Conservation (phyloP, 2,113 vertebrate genomes). For the Larimichthys polyactis region DNA sequence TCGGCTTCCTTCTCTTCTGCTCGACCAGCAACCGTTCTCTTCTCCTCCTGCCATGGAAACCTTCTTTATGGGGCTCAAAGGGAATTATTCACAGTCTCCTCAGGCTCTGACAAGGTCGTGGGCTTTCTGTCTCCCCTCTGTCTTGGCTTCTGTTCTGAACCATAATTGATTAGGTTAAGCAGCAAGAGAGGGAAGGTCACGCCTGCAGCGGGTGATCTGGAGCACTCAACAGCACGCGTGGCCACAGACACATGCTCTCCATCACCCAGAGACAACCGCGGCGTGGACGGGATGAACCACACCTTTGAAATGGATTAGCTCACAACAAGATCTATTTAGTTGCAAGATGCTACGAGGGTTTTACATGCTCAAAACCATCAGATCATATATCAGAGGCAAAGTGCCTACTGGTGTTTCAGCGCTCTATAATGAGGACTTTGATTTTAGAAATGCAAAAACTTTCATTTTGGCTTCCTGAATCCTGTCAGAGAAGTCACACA, state of each 20-base stretch:
- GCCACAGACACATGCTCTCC: constrained; percentile 74
- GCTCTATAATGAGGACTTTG: constrained; percentile 9
- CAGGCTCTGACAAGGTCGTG: constrained; percentile 81
- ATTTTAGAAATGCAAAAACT: constrained; percentile 32
- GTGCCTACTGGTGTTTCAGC: background rate
- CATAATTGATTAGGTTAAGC: constrained; percentile 87
- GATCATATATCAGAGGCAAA: background rate
- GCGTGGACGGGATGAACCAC: constrained; percentile 42
- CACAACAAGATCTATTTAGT: constrained; percentile 29
- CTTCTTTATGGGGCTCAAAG: constrained; percentile 81
- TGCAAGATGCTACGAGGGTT: background rate
- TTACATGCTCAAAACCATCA: background rate
- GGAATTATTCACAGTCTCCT: constrained; percentile 86
- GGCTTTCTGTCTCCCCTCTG: constrained; percentile 72
- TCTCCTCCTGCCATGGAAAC: constrained; percentile 55
- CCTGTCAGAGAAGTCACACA: constrained; percentile 30
- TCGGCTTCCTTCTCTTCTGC: constrained; percentile 5
- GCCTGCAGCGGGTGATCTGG: constrained; percentile 71
- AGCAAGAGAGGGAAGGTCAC: constrained; percentile 81
- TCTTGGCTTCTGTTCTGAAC: constrained; percentile 82
- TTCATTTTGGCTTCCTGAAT: constrained; percentile 15
- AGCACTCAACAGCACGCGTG: constrained; percentile 60
- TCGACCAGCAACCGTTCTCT: constrained; percentile 53
- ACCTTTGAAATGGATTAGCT: constrained; percentile 52
- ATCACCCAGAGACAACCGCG: constrained; percentile 66